Evolutionary conservation across 2,113 vertebrate genomes (phyloP).

Genomic region (Merops nubicus): DNA sequence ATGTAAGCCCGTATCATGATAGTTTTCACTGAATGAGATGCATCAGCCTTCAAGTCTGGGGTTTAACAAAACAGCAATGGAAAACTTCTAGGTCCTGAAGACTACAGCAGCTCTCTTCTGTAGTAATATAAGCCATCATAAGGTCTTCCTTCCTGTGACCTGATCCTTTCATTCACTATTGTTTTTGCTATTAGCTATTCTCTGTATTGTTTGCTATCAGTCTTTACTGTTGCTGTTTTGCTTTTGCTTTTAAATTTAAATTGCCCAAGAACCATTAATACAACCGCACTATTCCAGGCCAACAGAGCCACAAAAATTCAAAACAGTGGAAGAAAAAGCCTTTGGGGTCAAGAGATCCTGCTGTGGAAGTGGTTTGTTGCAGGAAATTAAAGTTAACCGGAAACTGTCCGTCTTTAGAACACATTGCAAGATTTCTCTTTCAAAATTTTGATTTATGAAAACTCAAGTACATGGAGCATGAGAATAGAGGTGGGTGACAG

Average conservation of each 20-base stretch:
- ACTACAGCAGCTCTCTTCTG: not conserved
- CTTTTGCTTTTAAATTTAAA: slow-evolving; percentile 8
- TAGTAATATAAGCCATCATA: not conserved
- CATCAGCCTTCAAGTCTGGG: not conserved
- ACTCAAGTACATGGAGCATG: not conserved
- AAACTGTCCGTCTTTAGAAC: not conserved
- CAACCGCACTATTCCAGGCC: not conserved
- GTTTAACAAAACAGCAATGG: not conserved
- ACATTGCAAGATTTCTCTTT: not conserved
- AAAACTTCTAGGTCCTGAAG: not conserved
- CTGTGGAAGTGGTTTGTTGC: not conserved
- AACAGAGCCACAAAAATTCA: not conserved
- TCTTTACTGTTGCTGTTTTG: not conserved
- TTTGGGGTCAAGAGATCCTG: not conserved
- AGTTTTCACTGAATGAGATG: not conserved
- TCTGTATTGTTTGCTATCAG: not conserved
- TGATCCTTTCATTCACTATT: not conserved
- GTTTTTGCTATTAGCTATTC: not conserved
- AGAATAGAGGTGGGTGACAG: not conserved
- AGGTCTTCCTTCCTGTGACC: not conserved
- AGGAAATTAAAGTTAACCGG: not conserved
- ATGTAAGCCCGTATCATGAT: not conserved
- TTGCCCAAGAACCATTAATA: not conserved
- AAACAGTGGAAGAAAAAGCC: not conserved
- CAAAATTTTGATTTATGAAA: not conserved